These are phyloP conservation scores for Hemibagrus wyckioides DNA, from an alignment of 2,113 vertebrate genomes.

Conservation along the genomic window DNA sequence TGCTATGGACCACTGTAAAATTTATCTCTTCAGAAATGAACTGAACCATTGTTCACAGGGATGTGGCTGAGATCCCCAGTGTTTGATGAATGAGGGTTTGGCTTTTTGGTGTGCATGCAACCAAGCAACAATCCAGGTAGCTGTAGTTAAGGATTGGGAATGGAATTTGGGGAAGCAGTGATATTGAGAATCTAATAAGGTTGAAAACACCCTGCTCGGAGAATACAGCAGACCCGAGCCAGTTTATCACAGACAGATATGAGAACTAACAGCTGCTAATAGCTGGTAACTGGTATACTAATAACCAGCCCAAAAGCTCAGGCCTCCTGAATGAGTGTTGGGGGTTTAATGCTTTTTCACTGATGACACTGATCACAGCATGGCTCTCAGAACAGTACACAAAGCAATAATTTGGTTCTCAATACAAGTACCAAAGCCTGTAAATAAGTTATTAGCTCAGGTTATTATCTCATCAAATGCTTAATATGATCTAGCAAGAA, in stretches of 20 bases:
- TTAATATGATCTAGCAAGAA: neutral
- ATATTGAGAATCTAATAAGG: neutral
- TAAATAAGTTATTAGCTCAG: neutral
- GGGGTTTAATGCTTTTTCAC: neutral
- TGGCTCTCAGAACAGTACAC: neutral
- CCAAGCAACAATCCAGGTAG: neutral
- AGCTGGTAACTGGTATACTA: neutral
- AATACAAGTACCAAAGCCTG: neutral
- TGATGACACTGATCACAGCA: neutral
- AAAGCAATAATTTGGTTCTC: neutral
- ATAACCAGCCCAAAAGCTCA: neutral
- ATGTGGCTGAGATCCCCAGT: neutral
- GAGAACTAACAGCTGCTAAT: neutral
- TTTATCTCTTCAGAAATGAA: neutral
- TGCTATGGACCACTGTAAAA: neutral
- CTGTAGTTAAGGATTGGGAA: neutral
- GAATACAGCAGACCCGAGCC: neutral
- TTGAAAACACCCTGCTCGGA: neutral
- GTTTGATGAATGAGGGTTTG: neutral
- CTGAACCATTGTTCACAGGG: neutral
- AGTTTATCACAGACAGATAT: neutral
- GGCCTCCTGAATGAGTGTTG: neutral
- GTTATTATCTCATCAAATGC: neutral
- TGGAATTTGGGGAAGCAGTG: neutral
- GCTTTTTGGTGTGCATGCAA: neutral